Evolutionary conservation across 2,888 invertebrate species (phyloP), one percentile per base, ranked within the genome.

Genomic region (Nomada goodeniana): DNA sequence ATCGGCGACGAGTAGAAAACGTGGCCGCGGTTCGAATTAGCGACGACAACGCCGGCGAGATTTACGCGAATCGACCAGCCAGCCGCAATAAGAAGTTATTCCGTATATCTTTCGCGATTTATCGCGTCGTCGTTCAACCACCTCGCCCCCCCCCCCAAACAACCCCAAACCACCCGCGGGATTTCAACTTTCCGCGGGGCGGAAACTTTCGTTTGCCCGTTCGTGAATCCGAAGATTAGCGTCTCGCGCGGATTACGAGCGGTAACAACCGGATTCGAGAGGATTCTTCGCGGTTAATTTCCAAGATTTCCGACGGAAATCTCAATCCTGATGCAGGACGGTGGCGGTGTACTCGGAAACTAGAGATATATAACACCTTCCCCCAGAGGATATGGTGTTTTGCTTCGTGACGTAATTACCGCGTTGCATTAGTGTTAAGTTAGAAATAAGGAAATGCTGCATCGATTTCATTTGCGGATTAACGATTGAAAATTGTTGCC

Each of bases 51-150:
- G 69, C 69, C 53, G 63, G 65, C 47, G 59, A 86, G 83, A 86
- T 86, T 88, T 88, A 88, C 73, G 82, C 61, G 36, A 13, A 65
- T 55, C 67, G 26, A n/a, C 71, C 72, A 67, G 71, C 75, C 61
- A 65, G 63, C 76, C 69, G 85, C 86, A 88, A 85, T 88, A 86
- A 87, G 80, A 88, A 88, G 82, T 87, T 87, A 81, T 84, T 86
- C 87, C 86, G 81, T 87, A 88, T 86, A 88, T 88, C 87, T 87
- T 77, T 72, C 70, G 67, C 84, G 88, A 88, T 86, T 88, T 85
- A 86, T 87, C 83, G 83, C 77, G 80, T 78, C 83, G 36, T 50
- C 57, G 78, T 23, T 7, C 57, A 13, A 82, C 53, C 71, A 69
- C 73, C 73, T 61, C 72, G 1, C 23, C 23, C 0, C 23, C 75